Conservation (phyloP, 2,888 invertebrate species). For the Caenorhabditis sulstoni region DNA sequence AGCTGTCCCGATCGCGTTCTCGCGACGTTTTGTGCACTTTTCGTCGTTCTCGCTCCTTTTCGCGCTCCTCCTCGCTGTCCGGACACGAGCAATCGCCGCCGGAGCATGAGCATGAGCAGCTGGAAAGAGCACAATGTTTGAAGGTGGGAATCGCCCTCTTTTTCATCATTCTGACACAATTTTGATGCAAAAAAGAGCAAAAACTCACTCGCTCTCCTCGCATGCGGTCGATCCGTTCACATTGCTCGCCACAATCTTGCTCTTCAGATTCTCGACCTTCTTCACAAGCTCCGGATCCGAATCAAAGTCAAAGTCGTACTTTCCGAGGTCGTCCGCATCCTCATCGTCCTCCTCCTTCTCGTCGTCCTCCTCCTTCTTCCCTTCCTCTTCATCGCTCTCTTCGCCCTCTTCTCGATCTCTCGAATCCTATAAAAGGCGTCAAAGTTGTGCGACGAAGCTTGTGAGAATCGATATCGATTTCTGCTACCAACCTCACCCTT, state of each 20-base stretch:
- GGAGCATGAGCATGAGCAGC: slow-evolving; percentile 79
- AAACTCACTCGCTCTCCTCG: slow-evolving; percentile 67
- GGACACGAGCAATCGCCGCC: slow-evolving; percentile 79
- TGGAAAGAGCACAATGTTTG: slow-evolving; percentile 38
- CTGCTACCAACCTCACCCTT: slow-evolving; percentile 62
- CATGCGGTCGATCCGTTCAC: slow-evolving; percentile 34
- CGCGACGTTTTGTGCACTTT: slow-evolving; percentile 57
- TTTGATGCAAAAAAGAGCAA: no score
- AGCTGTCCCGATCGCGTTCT: slow-evolving; percentile 53
- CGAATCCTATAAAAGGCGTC: not conserved
- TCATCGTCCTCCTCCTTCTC: slow-evolving; percentile 69
- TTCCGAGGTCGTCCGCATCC: slow-evolving; percentile 74
- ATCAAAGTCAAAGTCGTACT: slow-evolving; percentile 75
- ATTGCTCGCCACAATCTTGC: slow-evolving; percentile 30
- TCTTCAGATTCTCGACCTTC: slow-evolving; percentile 54
- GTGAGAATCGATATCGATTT: not conserved
- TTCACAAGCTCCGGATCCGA: slow-evolving; percentile 74
- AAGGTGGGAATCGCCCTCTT: not conserved
- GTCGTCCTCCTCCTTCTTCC: slow-evolving; percentile 27
- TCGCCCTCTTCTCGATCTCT: slow-evolving; percentile 11
- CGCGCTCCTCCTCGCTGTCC: slow-evolving; percentile 70
- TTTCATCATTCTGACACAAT: no score
- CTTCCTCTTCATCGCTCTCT: slow-evolving; percentile 21
- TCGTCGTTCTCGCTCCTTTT: slow-evolving; percentile 51
- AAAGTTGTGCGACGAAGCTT: not conserved